Conservation (phyloP, 2,113 vertebrate species). For the Cyanoderma ruficeps region DNA sequence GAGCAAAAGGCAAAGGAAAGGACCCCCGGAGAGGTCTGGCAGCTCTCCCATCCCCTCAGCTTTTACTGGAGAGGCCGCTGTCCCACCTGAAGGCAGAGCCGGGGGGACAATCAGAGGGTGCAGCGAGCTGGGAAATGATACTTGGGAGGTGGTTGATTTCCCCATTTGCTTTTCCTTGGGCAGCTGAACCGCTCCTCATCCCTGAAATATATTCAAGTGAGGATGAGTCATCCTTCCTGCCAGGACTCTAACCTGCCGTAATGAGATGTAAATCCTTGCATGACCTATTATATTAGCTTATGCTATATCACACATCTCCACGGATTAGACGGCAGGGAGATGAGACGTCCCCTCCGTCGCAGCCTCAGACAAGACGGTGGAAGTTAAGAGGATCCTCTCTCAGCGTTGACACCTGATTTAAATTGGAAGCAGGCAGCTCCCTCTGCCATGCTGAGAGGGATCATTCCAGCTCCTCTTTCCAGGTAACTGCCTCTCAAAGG, state of each 20-base stretch:
- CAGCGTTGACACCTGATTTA: neutral
- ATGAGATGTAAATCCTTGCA: slow-evolving; percentile 69
- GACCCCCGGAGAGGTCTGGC: fast-evolving
- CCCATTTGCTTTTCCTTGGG: neutral
- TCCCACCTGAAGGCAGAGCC: neutral
- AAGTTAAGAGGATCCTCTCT: slow-evolving; percentile 50
- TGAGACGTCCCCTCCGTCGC: neutral
- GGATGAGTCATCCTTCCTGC: slow-evolving; percentile 55
- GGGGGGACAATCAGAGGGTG: neutral
- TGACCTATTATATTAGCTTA: slow-evolving; percentile 71
- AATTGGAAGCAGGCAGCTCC: neutral
- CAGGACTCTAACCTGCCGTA: slow-evolving; percentile 58
- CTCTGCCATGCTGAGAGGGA: neutral
- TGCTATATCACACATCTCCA: slow-evolving; percentile 58
- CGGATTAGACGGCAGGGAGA: slow-evolving; percentile 44
- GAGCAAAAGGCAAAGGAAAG: neutral
- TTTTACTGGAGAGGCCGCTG: neutral
- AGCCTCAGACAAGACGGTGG: neutral
- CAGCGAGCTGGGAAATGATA: neutral
- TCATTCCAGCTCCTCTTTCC: neutral
- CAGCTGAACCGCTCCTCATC: neutral
- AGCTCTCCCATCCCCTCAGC: neutral
- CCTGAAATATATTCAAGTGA: slow-evolving; percentile 29
- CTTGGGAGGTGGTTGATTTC: neutral
- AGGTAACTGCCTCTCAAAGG: neutral